Evolutionary conservation across 2,113 vertebrate species (phyloP), one percentile per base, ranked within the genome.

Genomic region (Melospiza melodia): DNA sequence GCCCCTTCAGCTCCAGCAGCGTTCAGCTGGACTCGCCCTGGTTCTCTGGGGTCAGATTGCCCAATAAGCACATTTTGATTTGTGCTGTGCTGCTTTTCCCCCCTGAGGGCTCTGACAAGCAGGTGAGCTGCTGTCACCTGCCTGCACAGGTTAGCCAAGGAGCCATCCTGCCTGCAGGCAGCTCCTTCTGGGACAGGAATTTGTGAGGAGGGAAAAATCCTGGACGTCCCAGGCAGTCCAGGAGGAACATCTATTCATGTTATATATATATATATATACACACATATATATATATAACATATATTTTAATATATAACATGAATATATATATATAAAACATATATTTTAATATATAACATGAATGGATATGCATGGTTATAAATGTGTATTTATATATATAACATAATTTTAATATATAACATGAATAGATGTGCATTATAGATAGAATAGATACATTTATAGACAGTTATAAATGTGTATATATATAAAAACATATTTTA

Each of bases 11-110:
- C 41, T 6, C 5, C 2, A 84, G 77, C 46, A 61, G 44, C 0
- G 0, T 1, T 5, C 63, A 39, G 54, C 68, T 48, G 3, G 1
- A 12, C 51, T 1, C 39, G 55, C 5, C 25, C 8, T 24, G 67
- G 2, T 14, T 55, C 51, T 30, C 75, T 31, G 41, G 81, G 87
- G 22, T 84, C 68, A 63, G 28, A 5, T 24, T 54, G 77, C 69
- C 74, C 33, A 51, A 84, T 1, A 8, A 5, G 10, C 84, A 35
- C 24, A 0, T 4, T 87, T 31, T 84, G 68, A 84, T 81, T 87
- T 51, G 37, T 4, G 7, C 25, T 54, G 55, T 80, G 41, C 89
- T 66, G 89, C 63, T 28, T 28, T 43, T 8, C 9, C 10, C 7
- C 20, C 30, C 43, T 9, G 5, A 6, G 41, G 51, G 75, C 49